Evolutionary conservation across 1,140 invertebrate genomes (phyloP), one percentile per base, ranked within the genome.

Genomic region (Coptotermes formosanus): DNA sequence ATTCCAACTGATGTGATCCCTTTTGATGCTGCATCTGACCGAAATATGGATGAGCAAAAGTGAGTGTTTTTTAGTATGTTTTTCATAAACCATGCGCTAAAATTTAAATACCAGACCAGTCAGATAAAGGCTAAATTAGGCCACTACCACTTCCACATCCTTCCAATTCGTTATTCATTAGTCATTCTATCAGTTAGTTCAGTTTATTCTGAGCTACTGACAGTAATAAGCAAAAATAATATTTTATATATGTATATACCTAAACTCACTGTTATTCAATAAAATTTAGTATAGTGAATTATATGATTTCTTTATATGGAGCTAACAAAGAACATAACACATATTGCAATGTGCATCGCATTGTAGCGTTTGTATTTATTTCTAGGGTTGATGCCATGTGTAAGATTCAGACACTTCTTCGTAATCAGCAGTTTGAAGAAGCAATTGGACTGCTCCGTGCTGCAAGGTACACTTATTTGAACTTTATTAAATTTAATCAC

Each of bases 31-130:
- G 93, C 96, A 12, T 95, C 95, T 21, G 97, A 98, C 86, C 92
- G 93, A 32, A 92, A 94, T 30, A 95, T 98, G 86, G 97, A 98
- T 88, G 95, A 98, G 89, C 97, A 98, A 92, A 98, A 97, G 96
- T 97, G 91, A 91, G 91, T 91, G 86, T 83, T 87, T 83, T 87
- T 85, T 48, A 43, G 44, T 84, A 38, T 4, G 38, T 38, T 38
- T 38, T 38, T 38, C 38, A 38, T 38, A 38, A 38, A 38, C 38
- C 38, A 2, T 38, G 38, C 38, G 4, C 38, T 38, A 38, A 38
- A 38, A 38, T 38, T 38, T 38, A 38, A 38, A 38, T 38, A 38
- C 38, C 38, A 38, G 38, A 2, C 2, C 38, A 4, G 38, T 38
- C 38, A 38, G 38, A 4, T 38, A 38, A 2, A 38, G 38, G 38